These are phyloP conservation scores for Blastobasis lacticolella DNA, from an alignment of 2,888 invertebrate species.

Conservation along the genomic window DNA sequence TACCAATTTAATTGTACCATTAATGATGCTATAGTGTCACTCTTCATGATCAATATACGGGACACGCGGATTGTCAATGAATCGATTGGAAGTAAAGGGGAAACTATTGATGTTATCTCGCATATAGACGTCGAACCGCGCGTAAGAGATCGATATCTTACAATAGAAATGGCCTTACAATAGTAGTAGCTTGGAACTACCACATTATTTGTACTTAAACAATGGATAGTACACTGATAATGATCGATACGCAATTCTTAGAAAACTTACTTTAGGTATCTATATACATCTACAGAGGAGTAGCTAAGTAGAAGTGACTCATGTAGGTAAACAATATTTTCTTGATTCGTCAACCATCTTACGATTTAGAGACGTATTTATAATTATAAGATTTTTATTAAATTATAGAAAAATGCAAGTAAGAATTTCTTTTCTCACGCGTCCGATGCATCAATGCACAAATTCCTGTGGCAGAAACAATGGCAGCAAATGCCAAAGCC, in stretches of 20 bases:
- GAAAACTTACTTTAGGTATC: too few relatives aligned
- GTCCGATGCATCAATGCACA: constrained; percentile 4
- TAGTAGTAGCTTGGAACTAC: too few relatives aligned
- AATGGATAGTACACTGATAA: too few relatives aligned
- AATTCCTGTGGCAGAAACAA: constrained; percentile 42
- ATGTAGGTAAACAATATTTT: constrained; percentile 7
- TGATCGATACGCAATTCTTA: too few relatives aligned
- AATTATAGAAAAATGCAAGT: too few relatives aligned
- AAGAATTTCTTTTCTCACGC: constrained; percentile 2
- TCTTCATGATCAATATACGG: constrained; percentile 62
- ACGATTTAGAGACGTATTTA: constrained; percentile 23
- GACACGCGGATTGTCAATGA: constrained; percentile 43
- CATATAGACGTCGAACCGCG: constrained; percentile 8
- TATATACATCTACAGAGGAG: too few relatives aligned
- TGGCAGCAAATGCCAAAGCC: constrained; percentile 49
- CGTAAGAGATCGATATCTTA: too few relatives aligned
- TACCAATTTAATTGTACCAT: constrained; percentile 2
- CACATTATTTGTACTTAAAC: too few relatives aligned
- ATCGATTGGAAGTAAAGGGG: constrained; percentile 27
- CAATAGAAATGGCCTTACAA: too few relatives aligned
- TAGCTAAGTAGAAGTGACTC: too few relatives aligned
- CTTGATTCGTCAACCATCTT: too few relatives aligned
- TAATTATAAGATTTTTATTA: too few relatives aligned
- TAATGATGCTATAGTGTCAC: constrained; percentile 34
- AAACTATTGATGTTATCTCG: constrained; percentile 19